These are phyloP conservation scores for Bombyx mori DNA, from an alignment of 1,140 invertebrate genomes.

Conservation along the genomic window DNA sequence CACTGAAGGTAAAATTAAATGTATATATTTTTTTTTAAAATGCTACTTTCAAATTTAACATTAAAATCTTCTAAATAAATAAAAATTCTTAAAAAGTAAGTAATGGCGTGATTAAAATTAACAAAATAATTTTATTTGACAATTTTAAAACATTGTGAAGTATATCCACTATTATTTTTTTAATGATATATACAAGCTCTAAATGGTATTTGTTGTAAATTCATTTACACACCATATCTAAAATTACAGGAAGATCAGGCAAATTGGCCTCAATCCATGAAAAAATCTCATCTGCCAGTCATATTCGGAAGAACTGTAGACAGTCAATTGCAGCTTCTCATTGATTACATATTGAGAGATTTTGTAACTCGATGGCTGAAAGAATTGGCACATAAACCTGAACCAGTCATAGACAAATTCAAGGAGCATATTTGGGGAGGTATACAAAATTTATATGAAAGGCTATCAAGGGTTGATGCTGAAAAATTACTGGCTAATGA, in stretches of 20 bases:
- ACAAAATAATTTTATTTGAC: too few species aligned
- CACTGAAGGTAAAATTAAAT: conserved; percentile 22
- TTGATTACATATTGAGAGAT: conserved; percentile 85
- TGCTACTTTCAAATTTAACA: too few species aligned
- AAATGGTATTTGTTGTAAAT: background rate
- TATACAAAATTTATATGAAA: conserved; percentile 78
- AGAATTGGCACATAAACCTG: conserved; percentile 75
- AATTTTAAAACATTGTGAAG: too few species aligned
- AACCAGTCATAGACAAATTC: conserved; percentile 74
- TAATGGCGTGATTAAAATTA: too few species aligned
- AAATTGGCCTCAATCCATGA: conserved; percentile 41
- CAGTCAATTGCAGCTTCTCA: conserved; percentile 84
- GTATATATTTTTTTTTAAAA: too few species aligned
- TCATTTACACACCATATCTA: conserved; percentile 6
- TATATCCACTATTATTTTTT: too few species aligned
- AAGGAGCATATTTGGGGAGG: conserved; percentile 89
- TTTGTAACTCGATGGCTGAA: conserved; percentile 84
- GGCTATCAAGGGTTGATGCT: conserved; percentile 82
- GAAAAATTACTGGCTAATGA: conserved; percentile 87
- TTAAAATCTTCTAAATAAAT: background rate
- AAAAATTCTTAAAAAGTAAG: background rate
- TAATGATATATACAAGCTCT: too few species aligned
- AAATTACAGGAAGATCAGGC: conserved; percentile 47
- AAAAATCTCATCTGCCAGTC: conserved; percentile 75
- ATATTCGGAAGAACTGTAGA: conserved; percentile 87